phyloP scores from a whole-genome alignment of 1,140 invertebrate species.

The Drosophila chauvacae region DNA sequence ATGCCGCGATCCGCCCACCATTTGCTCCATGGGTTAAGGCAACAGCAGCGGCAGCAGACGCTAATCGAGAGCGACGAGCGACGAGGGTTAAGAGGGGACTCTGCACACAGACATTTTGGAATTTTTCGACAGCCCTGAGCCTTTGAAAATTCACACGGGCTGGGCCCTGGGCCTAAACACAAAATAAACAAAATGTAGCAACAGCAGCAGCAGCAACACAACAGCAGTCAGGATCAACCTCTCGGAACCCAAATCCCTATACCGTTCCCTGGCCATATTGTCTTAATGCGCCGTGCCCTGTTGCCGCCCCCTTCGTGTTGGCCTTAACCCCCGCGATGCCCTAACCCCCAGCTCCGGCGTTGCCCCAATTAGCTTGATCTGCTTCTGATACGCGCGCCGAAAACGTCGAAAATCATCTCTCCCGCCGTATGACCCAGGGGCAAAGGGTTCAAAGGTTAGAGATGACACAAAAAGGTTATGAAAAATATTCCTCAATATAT shows the following conservation, averaged over 20 bases:
- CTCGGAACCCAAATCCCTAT: constrained; percentile 18
- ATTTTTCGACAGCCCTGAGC: constrained; percentile 79
- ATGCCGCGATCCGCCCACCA: constrained; percentile 83
- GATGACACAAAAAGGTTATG: constrained; percentile 10
- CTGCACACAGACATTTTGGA: constrained; percentile 57
- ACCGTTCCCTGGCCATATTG: constrained; percentile 58
- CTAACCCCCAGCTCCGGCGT: constrained; percentile 21
- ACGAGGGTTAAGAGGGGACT: constrained; percentile 19
- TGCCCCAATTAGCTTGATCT: constrained; percentile 83
- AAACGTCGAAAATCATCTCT: constrained; percentile 53
- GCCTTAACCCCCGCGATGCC: constrained; percentile 20
- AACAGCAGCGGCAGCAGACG: constrained; percentile 19
- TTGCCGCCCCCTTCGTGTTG: constrained; percentile 42
- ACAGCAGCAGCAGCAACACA: constrained; percentile 22
- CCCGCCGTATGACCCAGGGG: constrained; percentile 32
- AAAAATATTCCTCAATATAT: neutral
- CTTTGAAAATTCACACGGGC: constrained; percentile 81
- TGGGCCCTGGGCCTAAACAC: constrained; percentile 60
- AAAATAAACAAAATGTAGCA: constrained; percentile 81
- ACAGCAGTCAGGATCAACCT: constrained; percentile 52
- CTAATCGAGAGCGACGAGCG: constrained; percentile 64
- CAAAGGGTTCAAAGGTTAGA: constrained; percentile 26
- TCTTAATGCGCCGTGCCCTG: constrained; percentile 74
- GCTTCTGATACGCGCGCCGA: constrained; percentile 82
- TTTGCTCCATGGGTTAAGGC: constrained; percentile 64